Percentiles rank a stretch among this genome's conserved stretches.
Evolutionary conservation across 2,888 invertebrate genomes (phyloP).

Genomic region (Cancer borealis): DNA sequence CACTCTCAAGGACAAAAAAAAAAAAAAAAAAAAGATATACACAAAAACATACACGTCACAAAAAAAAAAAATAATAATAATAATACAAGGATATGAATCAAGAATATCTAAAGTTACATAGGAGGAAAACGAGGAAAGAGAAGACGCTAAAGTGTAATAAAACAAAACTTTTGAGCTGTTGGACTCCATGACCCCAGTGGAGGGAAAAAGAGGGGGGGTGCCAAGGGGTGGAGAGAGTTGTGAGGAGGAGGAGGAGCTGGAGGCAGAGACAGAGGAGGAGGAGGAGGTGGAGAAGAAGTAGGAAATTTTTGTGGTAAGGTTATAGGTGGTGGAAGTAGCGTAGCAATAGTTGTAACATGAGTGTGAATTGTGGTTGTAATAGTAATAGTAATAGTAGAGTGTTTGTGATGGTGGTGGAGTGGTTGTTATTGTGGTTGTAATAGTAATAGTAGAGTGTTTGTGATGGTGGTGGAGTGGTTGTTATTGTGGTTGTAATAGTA

Average conservation of each 20-base stretch:
- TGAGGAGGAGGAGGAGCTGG: not conserved
- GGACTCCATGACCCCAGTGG: not conserved
- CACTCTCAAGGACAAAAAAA: no score
- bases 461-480: not conserved
- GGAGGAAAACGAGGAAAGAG: no score
- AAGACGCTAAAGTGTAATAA: not conserved
- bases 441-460: no score
- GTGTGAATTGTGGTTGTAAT: not conserved
- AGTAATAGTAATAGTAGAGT: not conserved
- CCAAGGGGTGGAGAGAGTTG: not conserved
- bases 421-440: not conserved
- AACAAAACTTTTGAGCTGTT: not conserved
- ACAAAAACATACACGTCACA: no score
- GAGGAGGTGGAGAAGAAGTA: not conserved
- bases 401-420: not conserved
- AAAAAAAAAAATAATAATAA: no score
- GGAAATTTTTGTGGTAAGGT: conserved; percentile 2
- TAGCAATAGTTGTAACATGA: not conserved
- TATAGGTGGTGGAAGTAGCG: not conserved
- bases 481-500: not conserved
- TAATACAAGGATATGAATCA: no score
- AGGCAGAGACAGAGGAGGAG: not conserved
- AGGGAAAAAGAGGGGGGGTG: not conserved
- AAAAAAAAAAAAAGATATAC: no score
- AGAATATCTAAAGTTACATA: no score